Conservation (phyloP, 2,888 invertebrate species). For the Melipona beecheii region DNA sequence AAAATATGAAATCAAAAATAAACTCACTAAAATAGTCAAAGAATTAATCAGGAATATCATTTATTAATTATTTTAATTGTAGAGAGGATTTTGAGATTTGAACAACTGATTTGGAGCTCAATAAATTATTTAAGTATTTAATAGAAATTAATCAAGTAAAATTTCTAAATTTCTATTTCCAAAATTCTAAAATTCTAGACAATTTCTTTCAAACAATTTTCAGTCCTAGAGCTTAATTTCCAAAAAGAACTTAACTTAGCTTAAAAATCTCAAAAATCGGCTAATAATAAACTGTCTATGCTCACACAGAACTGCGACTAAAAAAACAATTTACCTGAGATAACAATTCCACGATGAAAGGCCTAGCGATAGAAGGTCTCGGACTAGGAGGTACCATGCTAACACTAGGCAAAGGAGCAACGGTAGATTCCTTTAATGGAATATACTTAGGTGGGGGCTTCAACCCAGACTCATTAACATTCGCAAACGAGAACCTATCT, state of each 20-base stretch:
- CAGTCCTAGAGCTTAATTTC: neutral
- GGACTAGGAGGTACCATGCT: slow-evolving; percentile 78
- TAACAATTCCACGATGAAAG: slow-evolving; percentile 80
- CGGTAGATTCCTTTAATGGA: slow-evolving; percentile 77
- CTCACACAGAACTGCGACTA: too few relatives aligned
- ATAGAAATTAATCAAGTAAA: too few relatives aligned
- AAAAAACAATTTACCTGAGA: slow-evolving; percentile 75
- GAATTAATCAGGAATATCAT: neutral
- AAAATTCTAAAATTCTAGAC: too few relatives aligned
- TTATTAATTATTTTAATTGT: neutral
- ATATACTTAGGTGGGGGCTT: slow-evolving; percentile 80
- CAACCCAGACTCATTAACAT: slow-evolving; percentile 73
- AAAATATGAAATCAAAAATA: neutral
- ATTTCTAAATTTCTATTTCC: too few relatives aligned
- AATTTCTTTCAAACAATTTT: neutral
- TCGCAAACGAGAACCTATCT: slow-evolving; percentile 64
- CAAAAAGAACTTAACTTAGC: too few relatives aligned
- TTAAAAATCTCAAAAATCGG: neutral
- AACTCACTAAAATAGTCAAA: neutral
- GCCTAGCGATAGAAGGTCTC: slow-evolving; percentile 76
- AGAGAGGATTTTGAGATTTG: neutral
- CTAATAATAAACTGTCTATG: neutral
- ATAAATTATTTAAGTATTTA: too few relatives aligned
- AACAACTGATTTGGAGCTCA: too few relatives aligned
- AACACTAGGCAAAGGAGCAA: slow-evolving; percentile 73